Evolutionary conservation across 2,888 invertebrate species (phyloP).

Genomic region (Apodemia zela): DNA sequence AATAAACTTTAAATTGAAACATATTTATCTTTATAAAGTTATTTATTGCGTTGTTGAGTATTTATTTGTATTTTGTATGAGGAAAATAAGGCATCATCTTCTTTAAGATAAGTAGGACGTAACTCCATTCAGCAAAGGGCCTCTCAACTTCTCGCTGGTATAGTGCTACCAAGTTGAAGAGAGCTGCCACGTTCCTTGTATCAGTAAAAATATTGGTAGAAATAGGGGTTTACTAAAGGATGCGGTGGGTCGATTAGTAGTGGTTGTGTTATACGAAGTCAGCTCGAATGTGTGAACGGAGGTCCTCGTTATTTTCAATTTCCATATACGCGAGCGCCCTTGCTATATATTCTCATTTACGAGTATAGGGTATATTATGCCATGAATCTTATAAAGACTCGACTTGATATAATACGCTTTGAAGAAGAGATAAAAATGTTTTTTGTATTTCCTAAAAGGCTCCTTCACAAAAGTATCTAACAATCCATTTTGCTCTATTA

Average conservation of each 20-base stretch:
- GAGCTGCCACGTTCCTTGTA: conserved; percentile 56
- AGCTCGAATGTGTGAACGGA: conserved; percentile 73
- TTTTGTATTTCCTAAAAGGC: conserved; percentile 21
- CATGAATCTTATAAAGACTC: conserved; percentile 74
- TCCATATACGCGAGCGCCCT: conserved; percentile 72
- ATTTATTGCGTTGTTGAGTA: conserved; percentile 55
- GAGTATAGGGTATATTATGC: conserved; percentile 71
- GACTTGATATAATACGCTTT: conserved; percentile 56
- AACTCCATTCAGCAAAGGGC: conserved; percentile 77
- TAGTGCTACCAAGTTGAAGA: conserved; percentile 58
- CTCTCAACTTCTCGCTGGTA: conserved; percentile 66
- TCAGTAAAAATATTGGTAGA: conserved; percentile 51
- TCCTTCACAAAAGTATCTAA: conserved; percentile 17
- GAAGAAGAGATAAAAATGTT: conserved; percentile 30
- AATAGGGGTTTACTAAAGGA: conserved; percentile 58
- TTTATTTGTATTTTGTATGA: conserved; percentile 59
- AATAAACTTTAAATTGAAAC: neutral
- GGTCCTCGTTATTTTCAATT: conserved; percentile 79
- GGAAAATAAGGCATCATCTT: conserved; percentile 74
- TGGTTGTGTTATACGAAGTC: conserved; percentile 61
- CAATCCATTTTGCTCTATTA: conserved; percentile 20
- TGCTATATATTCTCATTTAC: conserved; percentile 61
- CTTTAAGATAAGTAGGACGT: conserved; percentile 78
- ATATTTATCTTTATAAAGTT: conserved; percentile 16
- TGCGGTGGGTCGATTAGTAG: conserved; percentile 55